These are phyloP conservation scores for Selene dorsalis DNA, from an alignment of 2,797 vertebrate genomes.

Conservation along the genomic window DNA sequence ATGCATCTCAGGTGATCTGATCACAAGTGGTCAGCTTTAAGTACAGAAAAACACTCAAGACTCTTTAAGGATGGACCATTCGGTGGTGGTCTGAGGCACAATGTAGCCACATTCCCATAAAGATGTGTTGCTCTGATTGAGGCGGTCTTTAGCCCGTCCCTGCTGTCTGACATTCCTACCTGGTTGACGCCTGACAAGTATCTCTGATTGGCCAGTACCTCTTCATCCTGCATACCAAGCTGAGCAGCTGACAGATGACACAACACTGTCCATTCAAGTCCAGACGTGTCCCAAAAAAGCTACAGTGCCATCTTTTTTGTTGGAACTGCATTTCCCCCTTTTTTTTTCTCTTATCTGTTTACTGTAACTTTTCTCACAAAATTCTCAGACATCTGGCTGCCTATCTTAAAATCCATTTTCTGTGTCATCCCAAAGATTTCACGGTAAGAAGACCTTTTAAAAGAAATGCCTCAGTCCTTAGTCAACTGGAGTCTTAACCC, in stretches of 20 bases:
- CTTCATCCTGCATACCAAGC: slow-evolving; percentile 16
- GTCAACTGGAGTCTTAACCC: neutral
- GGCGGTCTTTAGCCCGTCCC: neutral
- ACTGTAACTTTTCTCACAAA: neutral
- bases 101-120: neutral
- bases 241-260: slow-evolving; percentile 43
- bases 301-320: neutral
- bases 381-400: slow-evolving; percentile 2
- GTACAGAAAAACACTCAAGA: neutral
- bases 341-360: neutral
- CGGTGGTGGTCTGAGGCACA: neutral
- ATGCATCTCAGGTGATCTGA: no score
- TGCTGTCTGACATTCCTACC: slow-evolving; percentile 26
- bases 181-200: neutral
- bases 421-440: slow-evolving; percentile 3
- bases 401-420: neutral
- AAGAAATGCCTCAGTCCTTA: neutral
- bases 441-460: slow-evolving; percentile 4
- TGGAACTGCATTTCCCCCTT: neutral
- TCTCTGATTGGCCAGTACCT: slow-evolving; percentile 8
- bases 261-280: slow-evolving; percentile 32
- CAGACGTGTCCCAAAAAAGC: slow-evolving; percentile 8
- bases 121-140: slow-evolving; percentile 12
- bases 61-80: neutral
- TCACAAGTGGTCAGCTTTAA: no score